Base-by-base conservation (phyloP, 2,113 vertebrate genomes). In the Hippocampus mohnikei region DNA sequence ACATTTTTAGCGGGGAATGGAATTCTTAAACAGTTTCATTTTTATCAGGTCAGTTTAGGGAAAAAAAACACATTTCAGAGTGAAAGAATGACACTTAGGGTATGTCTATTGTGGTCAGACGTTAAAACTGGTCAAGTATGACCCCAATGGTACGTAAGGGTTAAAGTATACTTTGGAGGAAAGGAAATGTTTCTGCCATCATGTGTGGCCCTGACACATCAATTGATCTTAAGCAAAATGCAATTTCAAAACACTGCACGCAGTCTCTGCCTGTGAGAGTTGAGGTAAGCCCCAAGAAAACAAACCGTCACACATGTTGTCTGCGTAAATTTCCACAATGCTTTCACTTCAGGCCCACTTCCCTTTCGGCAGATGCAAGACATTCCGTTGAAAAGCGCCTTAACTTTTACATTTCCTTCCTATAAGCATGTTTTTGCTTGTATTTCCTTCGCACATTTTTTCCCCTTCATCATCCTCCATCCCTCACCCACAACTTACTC, bases 291-390 rank as follows among this genome's bases (percentile, higher is more conserved):
- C 33, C 71, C 69, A 62, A 52, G 53, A 70, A 70, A 71, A 11
- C 11, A 42, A 0, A 42, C 72, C 58, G 48, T 76, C 33, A 73
- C 55, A 74, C 71, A 0, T 29, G 75, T 78, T 73, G 63, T 71
- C 46, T 50, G 46, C 68, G 25, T 33, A 18, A 6, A 59, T 66
- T 4, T 61, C 69, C 72, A 66, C 66, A 33, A 40, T 1, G 70
- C 78, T 88, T 87, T 87, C 84, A 77, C 56, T 85, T 88, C 75
- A 25, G 40, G 66, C 61, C 41, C 20, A 13, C 2, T n/a, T 20
- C 25, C 10, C 2, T 56, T 64, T 10, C 52, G 33, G 69, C 59
- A 64, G 62, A 41, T 29, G 21, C 72, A 21, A 75, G 25, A 23
- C 21, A 44, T 46, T 29, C 2, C 3, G 9, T 25, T 41, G 16